Percentiles rank a stretch among this genome's conserved stretches.
phyloP scores from a whole-genome alignment of 2,888 invertebrate genomes.

The Dicycla oo region DNA sequence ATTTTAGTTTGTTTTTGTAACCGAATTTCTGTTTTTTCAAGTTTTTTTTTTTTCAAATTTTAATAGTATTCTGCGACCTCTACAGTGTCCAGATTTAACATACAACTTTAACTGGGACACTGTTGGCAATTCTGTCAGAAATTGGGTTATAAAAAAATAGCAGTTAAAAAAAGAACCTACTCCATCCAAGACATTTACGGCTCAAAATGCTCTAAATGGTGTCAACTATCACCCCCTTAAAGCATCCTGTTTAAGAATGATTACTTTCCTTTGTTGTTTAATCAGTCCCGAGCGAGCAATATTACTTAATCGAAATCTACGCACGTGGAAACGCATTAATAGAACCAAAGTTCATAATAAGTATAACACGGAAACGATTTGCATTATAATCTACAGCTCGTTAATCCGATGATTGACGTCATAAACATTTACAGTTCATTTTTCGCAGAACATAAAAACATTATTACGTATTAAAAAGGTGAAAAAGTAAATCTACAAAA shows the following conservation, averaged over 20 bases:
- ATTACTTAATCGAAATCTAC: conserved; percentile 43
- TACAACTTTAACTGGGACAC: too few species aligned
- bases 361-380: conserved; percentile 47
- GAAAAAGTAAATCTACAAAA: conserved; percentile 38
- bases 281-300: conserved; percentile 39
- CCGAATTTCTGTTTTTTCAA: too few species aligned
- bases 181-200: too few species aligned
- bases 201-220: too few species aligned
- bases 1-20: too few species aligned
- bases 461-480: conserved; percentile 38
- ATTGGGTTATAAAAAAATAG: too few species aligned
- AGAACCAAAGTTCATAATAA: conserved; percentile 34
- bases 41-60: too few species aligned
- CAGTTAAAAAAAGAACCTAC: too few species aligned
- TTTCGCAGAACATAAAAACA: conserved; percentile 41
- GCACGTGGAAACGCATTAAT: conserved; percentile 30
- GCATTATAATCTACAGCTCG: conserved; percentile 30
- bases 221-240: too few species aligned
- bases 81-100: too few species aligned
- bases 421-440: conserved; percentile 50
- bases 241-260: conserved; percentile 11
- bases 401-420: conserved; percentile 53
- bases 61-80: too few species aligned
- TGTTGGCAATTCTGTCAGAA: too few species aligned
- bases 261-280: conserved; percentile 53